Evolutionary conservation across 2,888 invertebrate species (phyloP), one percentile per base, ranked within the genome.

Genomic region (Thecophora atra): DNA sequence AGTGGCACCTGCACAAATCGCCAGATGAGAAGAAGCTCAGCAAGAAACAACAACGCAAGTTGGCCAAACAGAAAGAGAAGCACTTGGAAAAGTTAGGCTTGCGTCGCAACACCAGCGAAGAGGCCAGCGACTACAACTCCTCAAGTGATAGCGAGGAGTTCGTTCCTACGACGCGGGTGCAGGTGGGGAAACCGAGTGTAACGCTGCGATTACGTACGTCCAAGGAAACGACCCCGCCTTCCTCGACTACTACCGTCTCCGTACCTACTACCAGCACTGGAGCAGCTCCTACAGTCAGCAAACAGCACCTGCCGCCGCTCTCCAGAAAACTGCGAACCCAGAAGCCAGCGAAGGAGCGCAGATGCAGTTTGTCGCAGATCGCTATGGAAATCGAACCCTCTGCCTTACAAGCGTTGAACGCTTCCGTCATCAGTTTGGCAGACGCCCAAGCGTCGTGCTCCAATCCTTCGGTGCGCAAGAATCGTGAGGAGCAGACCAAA

Each of bases 41-140:
- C 72, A 85, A 86, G 69, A 85, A 84, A 72, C 87, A 87, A 67
- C 83, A 81, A 21, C 82, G 85, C 24, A 87, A 87, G 72, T 82
- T 88, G 73, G 87, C 87, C 75, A 88, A 88, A 68, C 88, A 89
- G 69, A 89, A 89, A 85, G 90, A 90, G 75, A 89, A 89, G 75
- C 90, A 90, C 78, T 82, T 91, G 17, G 88, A 89, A 80, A 88
- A 88, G 73, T 81, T 91, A 56, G 90, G 90, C 0, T 73, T 86
- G 42, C 77, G 77, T 13, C 80, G 83, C 58, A 84, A 81, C 30
- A 82, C 79, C 66, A 81, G 79, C 74, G 83, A 81, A 37, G 82
- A 83, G 70, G 79, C 81, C 6, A 81, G 81, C 24, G 85, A 84
- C 62, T 79, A 82, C 19, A 83, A 83, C 4, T 83, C 83, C 54